Conservation (phyloP, 1,140 invertebrate genomes). For the Pantala flavescens region DNA sequence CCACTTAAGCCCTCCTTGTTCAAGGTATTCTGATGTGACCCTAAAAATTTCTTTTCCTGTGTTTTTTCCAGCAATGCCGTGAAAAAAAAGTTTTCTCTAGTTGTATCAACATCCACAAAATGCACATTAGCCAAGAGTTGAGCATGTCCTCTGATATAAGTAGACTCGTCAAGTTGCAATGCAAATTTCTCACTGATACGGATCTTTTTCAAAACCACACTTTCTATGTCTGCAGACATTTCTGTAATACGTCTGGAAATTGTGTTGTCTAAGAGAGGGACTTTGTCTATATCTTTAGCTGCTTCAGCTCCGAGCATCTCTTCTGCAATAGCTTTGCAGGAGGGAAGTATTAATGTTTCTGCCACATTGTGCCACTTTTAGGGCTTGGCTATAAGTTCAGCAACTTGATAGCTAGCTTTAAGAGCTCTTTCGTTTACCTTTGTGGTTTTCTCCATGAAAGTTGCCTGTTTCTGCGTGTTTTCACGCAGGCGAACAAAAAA, state of each 20-base stretch:
- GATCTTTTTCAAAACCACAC: constrained; percentile 23
- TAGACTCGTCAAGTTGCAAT: no score
- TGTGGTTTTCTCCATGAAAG: no score
- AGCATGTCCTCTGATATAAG: no score
- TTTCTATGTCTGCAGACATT: constrained; percentile 23
- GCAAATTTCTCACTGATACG: no score
- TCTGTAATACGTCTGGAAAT: constrained; percentile 23
- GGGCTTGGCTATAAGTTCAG: constrained; percentile 24
- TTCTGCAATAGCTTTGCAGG: constrained; percentile 24
- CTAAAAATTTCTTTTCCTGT: constrained; percentile 24
- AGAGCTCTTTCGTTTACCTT: constrained; percentile 23
- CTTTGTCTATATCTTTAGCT: constrained; percentile 25
- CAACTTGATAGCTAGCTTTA: constrained; percentile 24
- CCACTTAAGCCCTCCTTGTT: constrained; percentile 25
- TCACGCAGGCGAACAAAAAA: no score
- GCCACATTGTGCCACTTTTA: constrained; percentile 24
- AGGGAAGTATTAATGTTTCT: constrained; percentile 25
- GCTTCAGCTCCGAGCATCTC: constrained; percentile 24
- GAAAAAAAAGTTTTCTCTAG: constrained; percentile 25
- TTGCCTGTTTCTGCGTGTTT: no score
- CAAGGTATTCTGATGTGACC: constrained; percentile 25
- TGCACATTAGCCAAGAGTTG: constrained; percentile 25
- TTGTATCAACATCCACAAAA: constrained; percentile 25
- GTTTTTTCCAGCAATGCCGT: constrained; percentile 22
- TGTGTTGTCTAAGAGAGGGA: constrained; percentile 24